These are phyloP conservation scores for Campylomormyrus numenius DNA, from an alignment of 2,113 vertebrate genomes.

Conservation along the genomic window DNA sequence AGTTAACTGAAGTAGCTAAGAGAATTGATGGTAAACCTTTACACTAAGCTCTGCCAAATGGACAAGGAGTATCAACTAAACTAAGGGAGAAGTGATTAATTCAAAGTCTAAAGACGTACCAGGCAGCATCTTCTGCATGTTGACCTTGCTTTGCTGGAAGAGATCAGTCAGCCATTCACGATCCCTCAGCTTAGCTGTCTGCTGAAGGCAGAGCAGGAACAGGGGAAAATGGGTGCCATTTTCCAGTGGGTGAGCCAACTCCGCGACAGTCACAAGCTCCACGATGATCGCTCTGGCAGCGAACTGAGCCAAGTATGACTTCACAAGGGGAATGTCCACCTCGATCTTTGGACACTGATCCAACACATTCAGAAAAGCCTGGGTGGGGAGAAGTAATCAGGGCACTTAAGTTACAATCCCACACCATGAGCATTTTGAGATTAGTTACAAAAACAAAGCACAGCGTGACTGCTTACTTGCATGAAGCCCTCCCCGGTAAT, in stretches of 20 bases:
- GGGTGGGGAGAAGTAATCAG: slow-evolving; percentile 50
- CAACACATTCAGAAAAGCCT: slow-evolving; percentile 90
- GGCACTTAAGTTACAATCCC: slow-evolving; percentile 65
- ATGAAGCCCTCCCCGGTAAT: slow-evolving; percentile 95
- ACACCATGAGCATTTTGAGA: slow-evolving; percentile 27
- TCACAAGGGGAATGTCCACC: slow-evolving; percentile 90
- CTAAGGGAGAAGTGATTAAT: neutral
- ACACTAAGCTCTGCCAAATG: slow-evolving; percentile 95
- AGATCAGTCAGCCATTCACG: slow-evolving; percentile 92
- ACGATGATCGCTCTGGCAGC: slow-evolving; percentile 89
- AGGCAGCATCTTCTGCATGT: slow-evolving; percentile 99
- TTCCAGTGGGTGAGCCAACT: slow-evolving; percentile 92
- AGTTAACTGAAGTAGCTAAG: neutral
- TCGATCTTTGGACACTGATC: slow-evolving; percentile 98
- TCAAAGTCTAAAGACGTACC: slow-evolving; percentile 57
- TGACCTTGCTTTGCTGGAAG: slow-evolving; percentile 97
- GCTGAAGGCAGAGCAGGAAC: slow-evolving; percentile 97
- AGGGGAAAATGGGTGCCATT: slow-evolving; percentile 96
- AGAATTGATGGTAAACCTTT: neutral
- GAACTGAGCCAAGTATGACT: slow-evolving; percentile 96
- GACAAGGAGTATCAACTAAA: neutral
- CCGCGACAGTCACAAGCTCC: slow-evolving; percentile 89
- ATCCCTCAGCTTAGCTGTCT: slow-evolving; percentile 88
- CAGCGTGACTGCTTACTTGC: slow-evolving; percentile 82
- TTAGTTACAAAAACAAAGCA: neutral